Base-by-base conservation (phyloP, 1,140 invertebrate species). In the Aphidius ervi region DNA sequence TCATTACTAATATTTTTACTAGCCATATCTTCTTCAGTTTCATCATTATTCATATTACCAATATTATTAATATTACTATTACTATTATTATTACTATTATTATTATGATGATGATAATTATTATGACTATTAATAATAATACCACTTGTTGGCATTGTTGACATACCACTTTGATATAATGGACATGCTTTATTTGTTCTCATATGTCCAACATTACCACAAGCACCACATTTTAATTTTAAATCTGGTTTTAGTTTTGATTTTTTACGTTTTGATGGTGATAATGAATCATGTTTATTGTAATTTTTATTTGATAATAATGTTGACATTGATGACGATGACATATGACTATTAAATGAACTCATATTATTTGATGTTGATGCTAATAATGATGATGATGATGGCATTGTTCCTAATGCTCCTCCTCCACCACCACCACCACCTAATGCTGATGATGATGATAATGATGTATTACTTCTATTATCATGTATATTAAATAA, bases 161-260 rank as follows among this genome's bases (percentile, higher is more conserved):
- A 81, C 66, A 81, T 81, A 39, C 76, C 77, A 63, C 86, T 87
- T 43, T 93, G 90, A 75, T 97, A 98, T 46, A 95, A 76, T 0
- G 96, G 96, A 80, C 97, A 98, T 1, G 95, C 92, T 75, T 97
- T 97, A 76, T 99, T 99, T 1, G 97, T 99, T 52, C 95, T 82
- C 87, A 88, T 88, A 66, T 89, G 87, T 2, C 88, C 87, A 37
- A 89, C 89, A 70, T 94, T 91, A 5, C 96, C 96, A 81, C 97
- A 99, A 10, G 97, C 96, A 16, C 97, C 95, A 79, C 97, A 99
- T 82, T 91, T 91, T 20, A 99, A 82, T 81, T 95, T 95, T 4
- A 95, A 81, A 77, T 95, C 91, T 39, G 92, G 90, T 73, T 94
- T 94, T 39, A 94, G 80, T 81, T 94, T 95, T 23, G 88, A 85